These are phyloP conservation scores for Aculops lycopersici DNA, from an alignment of 1,140 invertebrate species.

Conservation along the genomic window DNA sequence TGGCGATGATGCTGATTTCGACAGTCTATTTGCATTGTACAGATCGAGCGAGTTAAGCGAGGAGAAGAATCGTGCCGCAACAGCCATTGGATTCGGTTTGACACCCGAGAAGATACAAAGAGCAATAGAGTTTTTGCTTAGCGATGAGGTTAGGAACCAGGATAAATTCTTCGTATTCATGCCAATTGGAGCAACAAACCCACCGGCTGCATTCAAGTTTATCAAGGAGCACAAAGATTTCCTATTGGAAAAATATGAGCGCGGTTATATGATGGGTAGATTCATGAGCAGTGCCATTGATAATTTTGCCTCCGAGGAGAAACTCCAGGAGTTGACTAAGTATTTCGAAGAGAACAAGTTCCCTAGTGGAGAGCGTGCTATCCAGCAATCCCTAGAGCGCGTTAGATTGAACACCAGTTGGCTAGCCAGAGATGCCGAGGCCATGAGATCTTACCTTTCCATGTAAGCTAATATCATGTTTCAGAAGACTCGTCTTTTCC, in stretches of 20 bases:
- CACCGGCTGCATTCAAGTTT: conserved; percentile 57
- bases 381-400: conserved; percentile 56
- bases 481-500: no score
- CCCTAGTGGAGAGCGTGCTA: conserved; percentile 43
- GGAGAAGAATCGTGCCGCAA: conserved; percentile 56
- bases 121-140: conserved; percentile 60
- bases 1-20: conserved; percentile 31
- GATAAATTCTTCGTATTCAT: conserved; percentile 60
- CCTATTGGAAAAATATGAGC: conserved; percentile 39
- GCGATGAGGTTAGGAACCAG: conserved; percentile 37
- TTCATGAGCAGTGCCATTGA: conserved; percentile 48
- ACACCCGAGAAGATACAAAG: conserved; percentile 32
- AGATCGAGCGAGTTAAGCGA: conserved; percentile 53
- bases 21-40: conserved; percentile 45
- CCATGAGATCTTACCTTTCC: not conserved
- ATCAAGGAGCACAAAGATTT: conserved; percentile 46
- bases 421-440: not conserved
- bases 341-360: conserved; percentile 44
- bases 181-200: conserved; percentile 37
- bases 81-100: conserved; percentile 37
- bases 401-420: conserved; percentile 21
- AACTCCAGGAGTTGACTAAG: conserved; percentile 39
- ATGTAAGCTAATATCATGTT: no score
- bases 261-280: conserved; percentile 39
- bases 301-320: conserved; percentile 47